These are phyloP conservation scores for Chelonus insularis DNA, from an alignment of 1,140 invertebrate species.

Conservation along the genomic window DNA sequence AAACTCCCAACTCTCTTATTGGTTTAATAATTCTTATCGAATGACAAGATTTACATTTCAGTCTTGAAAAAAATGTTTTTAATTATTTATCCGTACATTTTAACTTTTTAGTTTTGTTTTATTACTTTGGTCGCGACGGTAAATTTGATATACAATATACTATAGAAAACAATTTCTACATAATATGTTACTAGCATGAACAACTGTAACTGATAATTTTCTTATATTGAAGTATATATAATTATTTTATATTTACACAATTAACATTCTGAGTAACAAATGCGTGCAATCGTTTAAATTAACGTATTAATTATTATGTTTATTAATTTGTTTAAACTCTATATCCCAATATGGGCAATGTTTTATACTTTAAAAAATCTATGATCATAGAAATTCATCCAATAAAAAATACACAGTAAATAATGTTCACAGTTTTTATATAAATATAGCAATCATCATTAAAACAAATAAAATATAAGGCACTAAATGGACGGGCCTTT, in stretches of 20 bases:
- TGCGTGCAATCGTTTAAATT: too few species aligned
- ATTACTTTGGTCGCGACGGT: constrained; percentile 54
- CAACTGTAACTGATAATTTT: too few species aligned
- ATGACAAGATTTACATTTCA: constrained; percentile 31
- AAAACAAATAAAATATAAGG: constrained; percentile 41
- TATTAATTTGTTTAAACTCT: too few species aligned
- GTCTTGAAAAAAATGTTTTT: constrained; percentile 34
- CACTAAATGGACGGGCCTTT: constrained; percentile 53
- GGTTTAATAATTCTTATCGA: constrained; percentile 8
- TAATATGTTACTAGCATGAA: neutral
- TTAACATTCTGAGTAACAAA: too few species aligned
- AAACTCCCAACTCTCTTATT: constrained; percentile 6
- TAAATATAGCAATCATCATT: constrained; percentile 36
- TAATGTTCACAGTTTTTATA: neutral
- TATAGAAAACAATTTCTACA: constrained; percentile 11
- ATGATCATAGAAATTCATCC: too few species aligned
- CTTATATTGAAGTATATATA: too few species aligned
- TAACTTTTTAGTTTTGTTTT: constrained; percentile 11
- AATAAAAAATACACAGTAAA: neutral
- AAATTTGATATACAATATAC: constrained; percentile 38
- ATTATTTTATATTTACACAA: too few species aligned
- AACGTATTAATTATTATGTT: too few species aligned
- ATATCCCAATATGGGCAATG: too few species aligned
- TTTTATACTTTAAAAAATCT: too few species aligned
- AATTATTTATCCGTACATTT: neutral